These are phyloP conservation scores for Elephas maximus DNA, from an alignment of 2,113 vertebrate species.

Conservation along the genomic window DNA sequence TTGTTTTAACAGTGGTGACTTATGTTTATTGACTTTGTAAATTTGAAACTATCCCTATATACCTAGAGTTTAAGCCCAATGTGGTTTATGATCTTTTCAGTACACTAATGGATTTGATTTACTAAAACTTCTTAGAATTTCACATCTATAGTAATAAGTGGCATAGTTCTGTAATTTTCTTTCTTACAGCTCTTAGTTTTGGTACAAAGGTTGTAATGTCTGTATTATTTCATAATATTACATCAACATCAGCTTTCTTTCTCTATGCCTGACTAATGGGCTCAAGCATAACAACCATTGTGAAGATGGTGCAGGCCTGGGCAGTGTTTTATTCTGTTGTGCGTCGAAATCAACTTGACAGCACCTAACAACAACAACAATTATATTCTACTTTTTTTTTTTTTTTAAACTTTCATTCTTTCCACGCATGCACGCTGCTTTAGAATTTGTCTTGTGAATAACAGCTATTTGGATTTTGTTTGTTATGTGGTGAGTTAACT, in stretches of 20 bases:
- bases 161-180: neutral
- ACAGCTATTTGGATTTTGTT: neutral
- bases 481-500: constrained; percentile 8
- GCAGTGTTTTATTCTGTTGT: too few relatives aligned
- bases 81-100: neutral
- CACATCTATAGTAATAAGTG: neutral
- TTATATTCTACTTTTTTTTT: neutral
- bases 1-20: neutral
- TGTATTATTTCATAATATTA: neutral
- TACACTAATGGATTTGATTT: neutral
- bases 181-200: neutral
- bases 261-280: neutral
- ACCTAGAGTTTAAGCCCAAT: neutral
- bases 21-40: constrained; percentile 20
- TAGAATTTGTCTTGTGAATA: neutral
- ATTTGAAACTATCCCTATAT: neutral
- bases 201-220: neutral
- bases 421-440: neutral
- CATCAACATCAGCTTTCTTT: neutral
- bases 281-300: too few relatives aligned
- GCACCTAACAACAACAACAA: neutral
- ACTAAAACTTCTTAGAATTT: constrained; percentile 13
- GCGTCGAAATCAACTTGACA: too few relatives aligned
- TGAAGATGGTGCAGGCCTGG: too few relatives aligned
- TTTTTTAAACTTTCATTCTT: neutral